phyloP scores from a whole-genome alignment of 2,888 invertebrate genomes.

The Eudemis profundana region DNA sequence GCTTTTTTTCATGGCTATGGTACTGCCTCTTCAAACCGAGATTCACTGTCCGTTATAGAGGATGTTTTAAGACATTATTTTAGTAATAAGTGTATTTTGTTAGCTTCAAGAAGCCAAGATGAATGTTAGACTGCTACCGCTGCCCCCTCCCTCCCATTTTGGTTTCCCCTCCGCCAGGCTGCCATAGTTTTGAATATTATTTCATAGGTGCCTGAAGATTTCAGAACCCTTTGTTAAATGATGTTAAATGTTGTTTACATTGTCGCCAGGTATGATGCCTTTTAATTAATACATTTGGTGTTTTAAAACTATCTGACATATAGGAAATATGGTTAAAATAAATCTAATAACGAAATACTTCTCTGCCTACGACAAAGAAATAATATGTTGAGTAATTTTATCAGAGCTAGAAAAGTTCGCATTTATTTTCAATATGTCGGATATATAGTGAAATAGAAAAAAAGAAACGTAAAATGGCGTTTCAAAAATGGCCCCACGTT shows the following conservation, averaged over 20 bases:
- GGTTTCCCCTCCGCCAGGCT: slow-evolving; percentile 80
- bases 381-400: no score
- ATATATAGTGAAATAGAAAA: slow-evolving; percentile 28
- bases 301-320: slow-evolving; percentile 57
- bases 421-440: slow-evolving; percentile 30
- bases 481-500: slow-evolving; percentile 29
- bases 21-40: slow-evolving; percentile 73
- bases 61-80: slow-evolving; percentile 71
- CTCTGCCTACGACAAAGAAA: no score
- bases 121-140: slow-evolving; percentile 85
- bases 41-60: slow-evolving; percentile 67
- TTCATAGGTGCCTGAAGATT: slow-evolving; percentile 84
- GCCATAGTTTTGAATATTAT: slow-evolving; percentile 81
- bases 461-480: slow-evolving; percentile 2
- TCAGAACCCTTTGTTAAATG: slow-evolving; percentile 82
- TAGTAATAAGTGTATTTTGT: slow-evolving; percentile 84
- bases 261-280: slow-evolving; percentile 86
- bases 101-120: slow-evolving; percentile 84
- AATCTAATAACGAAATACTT: no score
- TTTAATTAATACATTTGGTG: slow-evolving; percentile 73
- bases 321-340: slow-evolving; percentile 39
- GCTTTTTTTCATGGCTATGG: slow-evolving; percentile 59
- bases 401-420: not conserved
- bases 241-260: slow-evolving; percentile 86
- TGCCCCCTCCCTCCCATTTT: slow-evolving; percentile 77